A percentile compares a stretch with the other conserved stretches of the same genome.
These are phyloP conservation scores for Sebastes reedi DNA, from an alignment of 2,797 vertebrate genomes.

Conservation along the genomic window DNA sequence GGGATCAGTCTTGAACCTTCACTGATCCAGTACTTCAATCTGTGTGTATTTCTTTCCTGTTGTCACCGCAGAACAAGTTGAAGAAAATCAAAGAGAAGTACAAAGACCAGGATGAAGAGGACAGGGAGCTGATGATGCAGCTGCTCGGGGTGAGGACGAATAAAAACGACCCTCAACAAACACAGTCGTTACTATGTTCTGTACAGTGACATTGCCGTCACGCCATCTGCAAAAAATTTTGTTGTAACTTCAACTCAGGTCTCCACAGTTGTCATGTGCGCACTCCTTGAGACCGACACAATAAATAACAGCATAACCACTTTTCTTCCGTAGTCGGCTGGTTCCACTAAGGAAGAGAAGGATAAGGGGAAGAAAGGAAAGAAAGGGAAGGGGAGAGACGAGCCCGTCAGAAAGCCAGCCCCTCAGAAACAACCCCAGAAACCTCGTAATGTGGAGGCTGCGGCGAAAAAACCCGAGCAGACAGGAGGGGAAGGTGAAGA, in stretches of 20 bases:
- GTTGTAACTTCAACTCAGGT: neutral
- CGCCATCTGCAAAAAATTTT: neutral
- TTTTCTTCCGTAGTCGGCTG: conserved; percentile 86
- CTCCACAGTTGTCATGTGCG: neutral
- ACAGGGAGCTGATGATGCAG: conserved; percentile 96
- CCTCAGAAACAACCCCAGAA: conserved; percentile 84
- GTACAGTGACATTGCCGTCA: neutral
- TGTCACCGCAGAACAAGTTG: conserved; percentile 90
- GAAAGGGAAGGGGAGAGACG: conserved; percentile 90
- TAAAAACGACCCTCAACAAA: neutral
- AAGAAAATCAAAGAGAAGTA: conserved; percentile 99
- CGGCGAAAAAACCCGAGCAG: conserved; percentile 64
- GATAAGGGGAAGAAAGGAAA: conserved; percentile 89
- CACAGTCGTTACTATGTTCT: neutral
- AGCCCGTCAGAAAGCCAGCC: conserved; percentile 77
- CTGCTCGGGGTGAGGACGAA: conserved; percentile 89
- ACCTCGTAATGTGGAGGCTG: conserved; percentile 37
- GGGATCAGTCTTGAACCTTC: neutral
- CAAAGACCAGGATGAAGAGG: conserved; percentile 98
- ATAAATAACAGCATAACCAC: neutral
- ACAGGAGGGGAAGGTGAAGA: conserved; percentile 62
- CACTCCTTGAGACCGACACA: neutral
- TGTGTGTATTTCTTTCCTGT: conserved; percentile 11
- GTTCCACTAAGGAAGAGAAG: conserved; percentile 90
- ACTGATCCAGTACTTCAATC: neutral